Base-by-base conservation (phyloP, 2,113 vertebrate species). In the Charina bottae region DNA sequence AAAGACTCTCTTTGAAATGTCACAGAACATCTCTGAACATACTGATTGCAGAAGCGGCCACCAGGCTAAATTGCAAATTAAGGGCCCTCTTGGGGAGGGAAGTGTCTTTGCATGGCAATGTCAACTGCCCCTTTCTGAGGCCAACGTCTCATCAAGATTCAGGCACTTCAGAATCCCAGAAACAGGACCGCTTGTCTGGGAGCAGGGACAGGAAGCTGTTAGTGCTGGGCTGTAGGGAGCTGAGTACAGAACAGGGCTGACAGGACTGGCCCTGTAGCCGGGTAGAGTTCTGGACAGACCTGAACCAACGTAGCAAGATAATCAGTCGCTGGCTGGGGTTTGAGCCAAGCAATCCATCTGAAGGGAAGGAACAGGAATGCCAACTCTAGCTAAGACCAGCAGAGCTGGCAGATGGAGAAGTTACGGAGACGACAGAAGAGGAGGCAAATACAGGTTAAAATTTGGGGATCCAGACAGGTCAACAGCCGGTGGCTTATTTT, bases 61-160 rank as follows among this genome's bases (percentile, higher is more conserved):
- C 46, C 0, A 13, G 49, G 59, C 33, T 33, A 60, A 37, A 37
- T 1, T 10, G 10, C 0, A 0, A n/a, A 19, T 46, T 4, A 15
- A 53, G 59, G 19, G 1, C 0, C 0, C 2, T 46, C 2, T 83
- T 24, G 28, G 24, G 78, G 8, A 1, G 6, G 0, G 2, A 19
- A 28, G 62, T 5, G 15, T 46, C 64, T 49, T 28, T 0, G 85
- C 0, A 0, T 2, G 12, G 0, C 6, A n/a, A 10, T 0, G 42
- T 9, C 6, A 2, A 24, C 8, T 21, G 72, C 1, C 42, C 10
- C 1, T 5, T 56, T 19, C 19, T 2, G 24, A 13, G 2, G 19
- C 12, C 8, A 37, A 4, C 56, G 33, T 42, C 33, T 24, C 24
- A 24, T n/a, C 7, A 21, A 10, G 88, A 19, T 72, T 4, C 68